Percentiles rank a stretch among this genome's conserved stretches.
Evolutionary conservation across 2,113 vertebrate species (phyloP).

Genomic region (Eudyptes chrysolophus): DNA sequence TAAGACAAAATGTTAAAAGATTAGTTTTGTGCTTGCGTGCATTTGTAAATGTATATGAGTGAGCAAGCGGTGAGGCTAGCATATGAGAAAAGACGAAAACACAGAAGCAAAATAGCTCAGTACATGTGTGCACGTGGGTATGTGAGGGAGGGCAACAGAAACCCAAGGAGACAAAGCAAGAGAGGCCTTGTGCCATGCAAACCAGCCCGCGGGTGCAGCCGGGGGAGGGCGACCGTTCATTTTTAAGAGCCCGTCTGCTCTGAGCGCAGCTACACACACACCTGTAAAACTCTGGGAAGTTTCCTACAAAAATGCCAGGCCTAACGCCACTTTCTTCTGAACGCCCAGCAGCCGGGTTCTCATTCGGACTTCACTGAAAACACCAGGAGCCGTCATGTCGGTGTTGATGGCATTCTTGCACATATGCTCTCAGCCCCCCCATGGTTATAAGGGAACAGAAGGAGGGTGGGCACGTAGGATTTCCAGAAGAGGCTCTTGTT

Average conservation of each 20-base stretch:
- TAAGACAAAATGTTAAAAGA: neutral
- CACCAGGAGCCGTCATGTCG: rapidly evolving
- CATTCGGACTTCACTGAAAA: rapidly evolving
- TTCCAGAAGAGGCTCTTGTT: neutral
- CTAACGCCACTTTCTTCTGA: neutral
- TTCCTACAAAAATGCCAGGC: neutral
- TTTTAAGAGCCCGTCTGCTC: neutral
- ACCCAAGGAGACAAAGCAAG: too few relatives aligned
- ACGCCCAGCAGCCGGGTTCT: rapidly evolving
- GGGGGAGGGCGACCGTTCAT: rapidly evolving
- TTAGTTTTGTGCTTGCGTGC: rapidly evolving
- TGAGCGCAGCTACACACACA: neutral
- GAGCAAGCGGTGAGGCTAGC: neutral
- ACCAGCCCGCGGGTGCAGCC: rapidly evolving
- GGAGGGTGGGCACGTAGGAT: rapidly evolving
- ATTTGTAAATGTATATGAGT: neutral
- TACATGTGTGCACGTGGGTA: rapidly evolving
- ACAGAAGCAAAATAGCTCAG: rapidly evolving
- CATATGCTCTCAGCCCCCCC: rapidly evolving
- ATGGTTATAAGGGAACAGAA: rapidly evolving
- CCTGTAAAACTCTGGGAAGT: neutral
- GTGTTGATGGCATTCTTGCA: rapidly evolving
- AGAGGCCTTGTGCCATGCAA: neutral
- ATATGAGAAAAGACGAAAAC: neutral
- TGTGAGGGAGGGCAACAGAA: neutral